Evolutionary conservation across 53 echinoderm and acorn worm species (phyloP).

Genomic region (Paracentrotus lividus): DNA sequence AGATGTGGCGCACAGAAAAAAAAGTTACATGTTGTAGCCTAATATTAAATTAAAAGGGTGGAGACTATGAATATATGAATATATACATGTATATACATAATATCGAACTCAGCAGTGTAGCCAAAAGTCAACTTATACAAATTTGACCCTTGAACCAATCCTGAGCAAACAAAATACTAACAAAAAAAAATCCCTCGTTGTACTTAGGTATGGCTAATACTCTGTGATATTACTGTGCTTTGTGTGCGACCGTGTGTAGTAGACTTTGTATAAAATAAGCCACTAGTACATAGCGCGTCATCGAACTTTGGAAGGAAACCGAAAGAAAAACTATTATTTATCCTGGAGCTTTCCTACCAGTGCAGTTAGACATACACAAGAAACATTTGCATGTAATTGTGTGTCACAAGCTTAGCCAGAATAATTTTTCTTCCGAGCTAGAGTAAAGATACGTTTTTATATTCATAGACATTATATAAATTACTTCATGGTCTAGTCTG

Average conservation of each 20-base stretch:
- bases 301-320: not conserved
- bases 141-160: conserved; percentile 5
- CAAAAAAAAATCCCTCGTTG: not conserved
- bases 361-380: not conserved
- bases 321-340: not conserved
- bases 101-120: not conserved
- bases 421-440: not conserved
- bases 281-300: not conserved
- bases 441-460: not conserved
- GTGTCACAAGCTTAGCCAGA: not conserved
- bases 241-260: not conserved
- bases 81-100: too few species aligned
- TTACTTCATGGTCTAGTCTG: not conserved
- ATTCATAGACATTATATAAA: not conserved
- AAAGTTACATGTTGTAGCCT: too few species aligned
- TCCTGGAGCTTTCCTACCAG: not conserved
- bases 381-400: not conserved
- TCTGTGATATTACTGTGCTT: not conserved
- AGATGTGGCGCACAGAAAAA: too few species aligned
- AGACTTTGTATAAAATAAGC: not conserved
- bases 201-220: not conserved
- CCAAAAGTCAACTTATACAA: too few species aligned
- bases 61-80: too few species aligned
- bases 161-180: not conserved
- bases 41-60: too few species aligned